Conservation (phyloP, 2,888 invertebrate genomes). For the Sepioteuthis lessoniana region DNA sequence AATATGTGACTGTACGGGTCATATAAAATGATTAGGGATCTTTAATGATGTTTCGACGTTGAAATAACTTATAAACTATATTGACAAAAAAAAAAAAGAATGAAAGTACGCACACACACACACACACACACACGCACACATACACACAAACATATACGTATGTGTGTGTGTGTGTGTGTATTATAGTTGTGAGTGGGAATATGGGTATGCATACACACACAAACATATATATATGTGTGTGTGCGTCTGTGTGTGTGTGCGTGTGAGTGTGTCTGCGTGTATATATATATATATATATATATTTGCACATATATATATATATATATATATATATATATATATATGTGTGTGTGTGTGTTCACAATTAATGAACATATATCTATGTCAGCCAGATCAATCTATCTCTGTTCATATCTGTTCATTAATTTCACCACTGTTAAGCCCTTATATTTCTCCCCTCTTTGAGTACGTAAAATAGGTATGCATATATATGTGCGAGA, state of each 20-base stretch:
- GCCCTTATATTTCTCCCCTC: background rate
- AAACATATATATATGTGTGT: background rate
- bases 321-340: slow-evolving; percentile 33
- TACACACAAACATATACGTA: background rate
- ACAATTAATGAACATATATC: background rate
- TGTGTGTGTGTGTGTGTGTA: background rate
- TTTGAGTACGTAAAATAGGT: too few relatives aligned
- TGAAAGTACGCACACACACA: background rate
- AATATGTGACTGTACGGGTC: too few relatives aligned
- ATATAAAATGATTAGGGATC: too few relatives aligned
- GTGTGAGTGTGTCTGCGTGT: background rate
- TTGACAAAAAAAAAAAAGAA: too few relatives aligned
- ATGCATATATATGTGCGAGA: too few relatives aligned
- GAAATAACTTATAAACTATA: too few relatives aligned
- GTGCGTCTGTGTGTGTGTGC: background rate
- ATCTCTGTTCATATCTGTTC: background rate
- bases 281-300: too few relatives aligned
- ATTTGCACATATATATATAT: background rate
- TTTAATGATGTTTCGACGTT: too few relatives aligned
- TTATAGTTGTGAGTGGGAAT: too few relatives aligned
- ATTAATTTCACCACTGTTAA: too few relatives aligned
- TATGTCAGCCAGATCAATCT: too few relatives aligned
- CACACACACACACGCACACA: background rate
- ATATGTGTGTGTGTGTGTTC: background rate
- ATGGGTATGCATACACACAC: background rate